Percentiles rank a stretch among this genome's conserved stretches.
Conservation (phyloP, 2,888 invertebrate genomes). For the Cybosia mesomella region DNA sequence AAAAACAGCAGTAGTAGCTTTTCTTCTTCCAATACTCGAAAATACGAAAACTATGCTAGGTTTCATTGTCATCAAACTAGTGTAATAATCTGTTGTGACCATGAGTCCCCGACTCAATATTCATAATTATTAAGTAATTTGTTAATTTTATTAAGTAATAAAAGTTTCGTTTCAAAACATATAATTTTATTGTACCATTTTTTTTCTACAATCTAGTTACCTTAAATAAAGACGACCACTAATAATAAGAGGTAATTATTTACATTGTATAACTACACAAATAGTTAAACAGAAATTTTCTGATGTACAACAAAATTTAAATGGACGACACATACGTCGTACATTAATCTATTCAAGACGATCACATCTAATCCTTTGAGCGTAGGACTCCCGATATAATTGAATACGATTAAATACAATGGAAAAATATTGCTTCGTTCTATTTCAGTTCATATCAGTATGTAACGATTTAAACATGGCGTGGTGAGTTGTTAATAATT, state of each 20-base stretch:
- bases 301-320: conserved; percentile 38
- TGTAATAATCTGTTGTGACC: too few relatives aligned
- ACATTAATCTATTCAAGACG: conserved; percentile 30
- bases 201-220: conserved; percentile 52
- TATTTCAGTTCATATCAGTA: conserved; percentile 37
- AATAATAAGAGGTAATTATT: conserved; percentile 50
- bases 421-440: conserved; percentile 50
- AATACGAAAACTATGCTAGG: too few relatives aligned
- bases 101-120: too few relatives aligned
- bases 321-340: conserved; percentile 20
- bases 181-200: conserved; percentile 62
- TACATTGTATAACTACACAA: conserved; percentile 46
- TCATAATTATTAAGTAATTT: too few relatives aligned
- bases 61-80: too few relatives aligned
- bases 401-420: conserved; percentile 40
- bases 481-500: conserved; percentile 32
- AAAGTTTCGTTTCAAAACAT: conserved; percentile 48
- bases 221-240: conserved; percentile 44
- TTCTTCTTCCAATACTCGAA: too few relatives aligned
- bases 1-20: too few relatives aligned
- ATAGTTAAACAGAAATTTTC: conserved; percentile 30
- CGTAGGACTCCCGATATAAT: conserved; percentile 32
- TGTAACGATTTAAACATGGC: conserved; percentile 34
- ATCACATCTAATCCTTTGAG: conserved; percentile 35
- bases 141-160: too few relatives aligned